Base-by-base conservation (phyloP, 2,888 invertebrate species). In the Archips xylosteana region DNA sequence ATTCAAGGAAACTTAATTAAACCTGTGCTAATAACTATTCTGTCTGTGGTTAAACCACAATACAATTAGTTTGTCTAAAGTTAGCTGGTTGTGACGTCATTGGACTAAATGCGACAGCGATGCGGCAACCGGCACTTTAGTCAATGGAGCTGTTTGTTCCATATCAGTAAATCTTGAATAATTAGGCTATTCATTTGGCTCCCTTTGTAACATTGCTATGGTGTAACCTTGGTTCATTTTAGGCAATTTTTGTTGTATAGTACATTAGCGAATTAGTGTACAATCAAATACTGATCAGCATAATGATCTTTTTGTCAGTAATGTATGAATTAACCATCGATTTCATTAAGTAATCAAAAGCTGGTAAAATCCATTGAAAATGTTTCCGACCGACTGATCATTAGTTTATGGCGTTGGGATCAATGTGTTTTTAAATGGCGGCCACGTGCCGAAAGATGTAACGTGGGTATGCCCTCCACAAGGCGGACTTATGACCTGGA, bases 131-230 rank as follows among this genome's bases (percentile, higher is more conserved):
- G 13, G 60, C 39, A 71, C 51, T 45, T 39, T 67, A 60, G 32
- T 60, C 39, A 61, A 69, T 64, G 54, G 63, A 49, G 51, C 15
- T 36, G 51, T 42, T 57, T 32, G 45, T 63, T 36, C 36, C 60
- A 59, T 66, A 59, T 65, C 65, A 66, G 65, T 60, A 60, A 51
- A 71, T 71, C 71, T 71, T 32, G 71, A 71, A 71, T 71, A 71
- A 71, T 61, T 51, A 42, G 42, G 6, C 57, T 57, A 32, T 57
- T 12, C 57, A 59, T 59, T 32, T 8, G 51, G n/a, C 63, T 23
- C 47, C 23, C 32, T 62, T 36, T 32, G n/a, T 34, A 34, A 63
- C 54, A 45, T 57, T 45, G 34, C 60, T 39, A 32, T 32, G 36
- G 47, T 15, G 6, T 63, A 47, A 45, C 63, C 63, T 70, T 63